These are phyloP conservation scores for Cosmorhoe ocellata DNA, from an alignment of 2,888 invertebrate species.

Conservation along the genomic window DNA sequence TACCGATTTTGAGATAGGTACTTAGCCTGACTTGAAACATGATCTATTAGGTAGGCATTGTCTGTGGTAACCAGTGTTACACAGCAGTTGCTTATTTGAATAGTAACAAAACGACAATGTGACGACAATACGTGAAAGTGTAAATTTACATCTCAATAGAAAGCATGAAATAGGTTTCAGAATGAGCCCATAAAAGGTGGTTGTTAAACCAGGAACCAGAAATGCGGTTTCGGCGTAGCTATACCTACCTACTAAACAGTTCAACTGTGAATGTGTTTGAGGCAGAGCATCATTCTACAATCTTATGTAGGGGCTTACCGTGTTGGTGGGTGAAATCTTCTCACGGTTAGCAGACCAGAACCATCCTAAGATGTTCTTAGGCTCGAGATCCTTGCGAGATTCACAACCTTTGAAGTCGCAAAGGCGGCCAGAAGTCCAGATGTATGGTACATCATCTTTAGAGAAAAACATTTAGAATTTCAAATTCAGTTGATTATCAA, in stretches of 20 bases:
- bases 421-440: slow-evolving; percentile 95
- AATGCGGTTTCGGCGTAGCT: slow-evolving; percentile 1
- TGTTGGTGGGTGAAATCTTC: slow-evolving; percentile 92
- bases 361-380: slow-evolving; percentile 93
- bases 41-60: too few relatives aligned
- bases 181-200: slow-evolving; percentile 17
- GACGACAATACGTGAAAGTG: slow-evolving; percentile 20
- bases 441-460: slow-evolving; percentile 93
- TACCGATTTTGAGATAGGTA: too few relatives aligned
- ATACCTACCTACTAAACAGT: too few relatives aligned
- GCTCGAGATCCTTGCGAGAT: slow-evolving; percentile 91
- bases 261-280: too few relatives aligned
- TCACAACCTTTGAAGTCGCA: slow-evolving; percentile 97
- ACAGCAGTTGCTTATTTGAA: not conserved
- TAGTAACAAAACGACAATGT: slow-evolving; percentile 23
- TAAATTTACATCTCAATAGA: slow-evolving; percentile 25
- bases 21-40: too few relatives aligned
- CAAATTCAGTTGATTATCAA: too few relatives aligned
- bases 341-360: slow-evolving; percentile 96
- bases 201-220: slow-evolving; percentile 19
- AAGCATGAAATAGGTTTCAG: slow-evolving; percentile 19
- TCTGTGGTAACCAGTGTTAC: too few relatives aligned
- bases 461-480: too few relatives aligned
- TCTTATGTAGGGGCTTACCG: slow-evolving; percentile 53
- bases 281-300: too few relatives aligned